These are phyloP conservation scores for Tachina grossa DNA, from an alignment of 2,888 invertebrate species.

Conservation along the genomic window DNA sequence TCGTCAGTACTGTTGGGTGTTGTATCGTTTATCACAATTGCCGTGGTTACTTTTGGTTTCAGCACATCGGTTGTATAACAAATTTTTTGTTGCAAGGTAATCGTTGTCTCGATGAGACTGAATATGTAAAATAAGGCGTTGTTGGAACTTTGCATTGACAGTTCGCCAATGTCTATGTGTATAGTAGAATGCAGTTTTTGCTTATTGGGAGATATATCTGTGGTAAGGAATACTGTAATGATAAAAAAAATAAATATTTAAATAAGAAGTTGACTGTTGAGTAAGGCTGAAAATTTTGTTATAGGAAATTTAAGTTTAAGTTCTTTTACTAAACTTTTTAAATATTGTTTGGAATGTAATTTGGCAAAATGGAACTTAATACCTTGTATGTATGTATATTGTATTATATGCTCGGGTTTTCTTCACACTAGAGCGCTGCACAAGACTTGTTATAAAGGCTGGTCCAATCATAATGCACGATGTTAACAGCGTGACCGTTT, in stretches of 20 bases:
- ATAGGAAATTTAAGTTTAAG: not conserved
- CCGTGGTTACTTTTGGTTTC: conserved; percentile 73
- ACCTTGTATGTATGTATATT: no score
- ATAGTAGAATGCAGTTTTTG: conserved; percentile 83
- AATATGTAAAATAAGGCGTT: conserved; percentile 81
- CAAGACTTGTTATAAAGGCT: not conserved
- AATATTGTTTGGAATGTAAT: no score
- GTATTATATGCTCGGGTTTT: no score
- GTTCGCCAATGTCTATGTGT: conserved; percentile 82
- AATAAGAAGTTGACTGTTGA: not conserved
- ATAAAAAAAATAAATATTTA: conserved; percentile 8
- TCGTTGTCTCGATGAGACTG: conserved; percentile 80
- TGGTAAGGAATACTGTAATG: conserved; percentile 84
- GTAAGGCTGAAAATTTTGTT: not conserved
- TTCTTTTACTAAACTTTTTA: no score
- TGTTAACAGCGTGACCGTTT: no score
- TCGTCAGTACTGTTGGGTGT: conserved; percentile 77
- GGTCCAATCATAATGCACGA: no score
- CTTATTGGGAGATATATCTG: conserved; percentile 83
- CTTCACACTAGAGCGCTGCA: no score
- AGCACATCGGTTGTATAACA: conserved; percentile 80
- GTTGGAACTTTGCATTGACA: conserved; percentile 79
- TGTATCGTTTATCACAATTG: conserved; percentile 63
- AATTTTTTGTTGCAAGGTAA: conserved; percentile 80
- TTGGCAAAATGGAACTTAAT: no score